Percentiles rank a stretch among this genome's conserved stretches.
phyloP scores from a whole-genome alignment of 1,140 invertebrate genomes.

The Amyelois transitella region DNA sequence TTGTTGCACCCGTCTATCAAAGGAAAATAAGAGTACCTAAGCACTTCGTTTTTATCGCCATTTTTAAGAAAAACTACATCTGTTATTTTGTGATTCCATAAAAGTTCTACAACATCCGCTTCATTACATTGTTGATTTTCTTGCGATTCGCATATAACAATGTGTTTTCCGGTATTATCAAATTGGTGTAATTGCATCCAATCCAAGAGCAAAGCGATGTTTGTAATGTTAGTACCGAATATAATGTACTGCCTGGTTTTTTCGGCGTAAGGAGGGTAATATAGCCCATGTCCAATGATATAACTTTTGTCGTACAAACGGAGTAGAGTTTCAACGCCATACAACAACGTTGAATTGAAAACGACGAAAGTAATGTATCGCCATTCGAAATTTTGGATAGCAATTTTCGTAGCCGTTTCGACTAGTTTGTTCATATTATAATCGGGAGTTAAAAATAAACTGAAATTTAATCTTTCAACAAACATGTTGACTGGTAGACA shows the following conservation, averaged over 20 bases:
- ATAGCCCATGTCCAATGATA: conserved; percentile 22
- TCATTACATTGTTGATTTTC: conserved; percentile 27
- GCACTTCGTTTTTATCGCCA: neutral
- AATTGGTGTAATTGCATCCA: conserved; percentile 29
- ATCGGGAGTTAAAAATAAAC: neutral
- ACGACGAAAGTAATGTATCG: conserved; percentile 41
- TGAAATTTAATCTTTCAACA: neutral
- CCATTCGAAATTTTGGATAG: conserved; percentile 45
- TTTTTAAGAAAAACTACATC: conserved; percentile 42
- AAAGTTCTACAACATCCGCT: conserved; percentile 22
- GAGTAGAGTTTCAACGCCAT: conserved; percentile 33
- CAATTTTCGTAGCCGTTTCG: conserved; percentile 41
- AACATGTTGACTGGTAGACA: conserved; percentile 8
- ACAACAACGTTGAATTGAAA: conserved; percentile 33
- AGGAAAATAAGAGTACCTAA: conserved; percentile 33
- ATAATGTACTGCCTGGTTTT: conserved; percentile 37
- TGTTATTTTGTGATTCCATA: conserved; percentile 44
- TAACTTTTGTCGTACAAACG: conserved; percentile 31
- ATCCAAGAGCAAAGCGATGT: conserved; percentile 26
- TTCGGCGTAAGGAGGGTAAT: conserved; percentile 18
- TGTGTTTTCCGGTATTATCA: conserved; percentile 40
- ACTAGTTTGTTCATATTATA: conserved; percentile 25
- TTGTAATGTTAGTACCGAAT: conserved; percentile 28
- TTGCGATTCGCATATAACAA: conserved; percentile 42
- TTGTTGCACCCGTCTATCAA: conserved; percentile 25